These are phyloP conservation scores for Yponomeuta cagnagella DNA, from an alignment of 2,888 invertebrate species.

Conservation along the genomic window DNA sequence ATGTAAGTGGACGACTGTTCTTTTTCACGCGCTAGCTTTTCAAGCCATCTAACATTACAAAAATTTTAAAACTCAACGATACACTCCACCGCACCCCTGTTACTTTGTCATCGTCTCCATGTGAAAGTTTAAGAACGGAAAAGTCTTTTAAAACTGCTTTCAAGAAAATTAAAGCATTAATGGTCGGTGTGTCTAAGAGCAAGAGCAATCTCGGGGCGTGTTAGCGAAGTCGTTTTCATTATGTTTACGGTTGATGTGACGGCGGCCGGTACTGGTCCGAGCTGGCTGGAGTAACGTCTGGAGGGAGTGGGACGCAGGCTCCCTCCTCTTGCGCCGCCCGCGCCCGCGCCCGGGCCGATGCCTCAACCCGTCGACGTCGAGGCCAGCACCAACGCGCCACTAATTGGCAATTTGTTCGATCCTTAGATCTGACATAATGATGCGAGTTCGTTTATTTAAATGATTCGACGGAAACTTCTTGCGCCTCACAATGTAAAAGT, in stretches of 20 bases:
- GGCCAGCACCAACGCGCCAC: conserved; percentile 47
- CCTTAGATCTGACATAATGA: conserved; percentile 74
- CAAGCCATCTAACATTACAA: neutral
- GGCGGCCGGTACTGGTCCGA: conserved; percentile 15
- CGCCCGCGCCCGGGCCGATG: conserved; percentile 18
- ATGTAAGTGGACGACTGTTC: neutral
- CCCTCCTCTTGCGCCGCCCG: neutral
- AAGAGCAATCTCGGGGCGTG: conserved; percentile 30
- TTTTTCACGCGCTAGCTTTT: neutral
- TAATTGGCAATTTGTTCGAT: conserved; percentile 76
- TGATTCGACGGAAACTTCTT: conserved; percentile 69
- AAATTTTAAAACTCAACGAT: conserved; percentile 13
- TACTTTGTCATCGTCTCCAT: conserved; percentile 62
- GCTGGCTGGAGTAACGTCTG: too few species aligned
- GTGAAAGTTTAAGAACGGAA: conserved; percentile 69
- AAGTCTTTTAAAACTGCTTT: conserved; percentile 73
- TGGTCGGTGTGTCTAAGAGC: conserved; percentile 48
- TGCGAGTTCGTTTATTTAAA: conserved; percentile 74
- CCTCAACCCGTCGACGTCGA: conserved; percentile 37
- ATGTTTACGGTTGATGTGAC: conserved; percentile 1
- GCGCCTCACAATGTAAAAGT: conserved; percentile 38
- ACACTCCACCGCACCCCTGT: conserved; percentile 44
- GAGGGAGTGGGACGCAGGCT: conserved; percentile 10
- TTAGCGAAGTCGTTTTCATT: conserved; percentile 15
- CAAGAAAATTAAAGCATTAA: conserved; percentile 73